These are phyloP conservation scores for Dicentrarchus labrax DNA, from an alignment of 2,113 vertebrate species.

Conservation along the genomic window DNA sequence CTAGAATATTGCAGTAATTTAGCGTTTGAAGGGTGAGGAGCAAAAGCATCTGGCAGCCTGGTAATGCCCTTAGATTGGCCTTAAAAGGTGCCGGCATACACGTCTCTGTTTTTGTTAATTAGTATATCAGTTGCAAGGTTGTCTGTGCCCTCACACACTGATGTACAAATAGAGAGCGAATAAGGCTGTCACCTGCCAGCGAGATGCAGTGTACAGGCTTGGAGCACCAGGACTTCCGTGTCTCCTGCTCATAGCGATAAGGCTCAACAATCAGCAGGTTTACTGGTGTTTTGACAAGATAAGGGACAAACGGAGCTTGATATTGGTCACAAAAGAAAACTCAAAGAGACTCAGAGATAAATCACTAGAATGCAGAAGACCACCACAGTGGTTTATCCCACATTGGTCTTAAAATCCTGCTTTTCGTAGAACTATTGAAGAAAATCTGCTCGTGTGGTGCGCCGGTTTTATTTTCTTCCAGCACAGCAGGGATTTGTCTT, in stretches of 20 bases:
- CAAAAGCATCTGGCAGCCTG: background rate
- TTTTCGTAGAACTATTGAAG: background rate
- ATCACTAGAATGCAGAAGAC: background rate
- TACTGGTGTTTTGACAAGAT: conserved; percentile 38
- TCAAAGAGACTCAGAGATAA: background rate
- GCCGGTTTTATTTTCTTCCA: conserved; percentile 8
- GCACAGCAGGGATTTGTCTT: conserved; percentile 1
- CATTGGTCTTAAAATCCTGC: background rate
- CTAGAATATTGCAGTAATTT: background rate
- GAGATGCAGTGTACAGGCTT: background rate
- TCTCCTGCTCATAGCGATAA: conserved; percentile 17
- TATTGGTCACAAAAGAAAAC: background rate
- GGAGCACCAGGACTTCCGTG: background rate
- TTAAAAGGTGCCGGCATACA: background rate
- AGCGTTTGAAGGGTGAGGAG: background rate
- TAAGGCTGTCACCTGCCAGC: background rate
- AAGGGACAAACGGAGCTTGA: conserved; percentile 4
- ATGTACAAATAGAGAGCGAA: background rate
- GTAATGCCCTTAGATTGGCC: background rate
- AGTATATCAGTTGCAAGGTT: background rate
- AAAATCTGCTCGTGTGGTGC: background rate
- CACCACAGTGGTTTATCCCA: background rate
- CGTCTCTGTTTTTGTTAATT: background rate
- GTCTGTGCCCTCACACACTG: background rate
- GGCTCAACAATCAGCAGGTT: conserved; percentile 1